phyloP scores from a whole-genome alignment of 2,797 vertebrate species.

The Propithecus perrieri region DNA sequence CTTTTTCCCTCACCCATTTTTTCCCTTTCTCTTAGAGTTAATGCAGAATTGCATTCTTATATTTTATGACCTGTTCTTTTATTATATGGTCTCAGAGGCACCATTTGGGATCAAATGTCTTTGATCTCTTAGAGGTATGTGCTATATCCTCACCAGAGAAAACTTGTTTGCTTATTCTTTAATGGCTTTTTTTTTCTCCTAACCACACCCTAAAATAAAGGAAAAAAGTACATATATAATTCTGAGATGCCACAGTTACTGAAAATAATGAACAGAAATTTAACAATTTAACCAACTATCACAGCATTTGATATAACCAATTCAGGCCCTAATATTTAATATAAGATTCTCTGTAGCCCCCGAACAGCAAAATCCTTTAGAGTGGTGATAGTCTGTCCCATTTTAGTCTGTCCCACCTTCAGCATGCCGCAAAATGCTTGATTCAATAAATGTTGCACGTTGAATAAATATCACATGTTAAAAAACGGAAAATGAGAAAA shows the following conservation, averaged over 20 bases:
- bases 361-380: not conserved
- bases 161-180: not conserved
- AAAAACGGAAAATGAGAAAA: not conserved
- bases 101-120: not conserved
- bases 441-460: not conserved
- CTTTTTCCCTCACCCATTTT: not conserved
- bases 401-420: not conserved
- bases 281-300: not conserved
- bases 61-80: not conserved
- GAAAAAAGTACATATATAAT: not conserved
- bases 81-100: not conserved
- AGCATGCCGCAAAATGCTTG: not conserved
- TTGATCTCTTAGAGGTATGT: not conserved
- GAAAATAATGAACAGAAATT: not conserved
- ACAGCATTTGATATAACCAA: not conserved
- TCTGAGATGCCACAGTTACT: not conserved
- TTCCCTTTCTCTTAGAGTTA: not conserved
- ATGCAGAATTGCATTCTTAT: not conserved
- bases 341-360: not conserved
- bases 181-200: not conserved
- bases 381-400: not conserved
- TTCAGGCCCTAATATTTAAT: not conserved
- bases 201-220: not conserved
- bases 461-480: not conserved
- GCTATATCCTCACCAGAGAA: not conserved